Conservation (phyloP, 2,888 invertebrate species). For the Pachymerium ferrugineum region DNA sequence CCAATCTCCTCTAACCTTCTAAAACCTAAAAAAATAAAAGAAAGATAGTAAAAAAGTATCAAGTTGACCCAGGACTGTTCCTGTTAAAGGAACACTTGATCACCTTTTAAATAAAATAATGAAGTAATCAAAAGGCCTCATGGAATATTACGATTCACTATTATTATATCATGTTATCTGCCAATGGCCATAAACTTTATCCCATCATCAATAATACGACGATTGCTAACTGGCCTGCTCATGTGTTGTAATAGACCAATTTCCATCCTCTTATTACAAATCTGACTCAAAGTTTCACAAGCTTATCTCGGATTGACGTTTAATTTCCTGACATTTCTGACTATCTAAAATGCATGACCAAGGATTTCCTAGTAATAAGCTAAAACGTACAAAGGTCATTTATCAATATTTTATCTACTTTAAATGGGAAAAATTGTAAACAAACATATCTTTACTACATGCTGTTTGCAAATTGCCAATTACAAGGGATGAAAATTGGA, state of each 20-base stretch:
- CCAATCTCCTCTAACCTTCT: neutral
- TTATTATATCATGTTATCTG: constrained; percentile 9
- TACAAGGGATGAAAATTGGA: too few relatives aligned
- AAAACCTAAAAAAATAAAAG: neutral
- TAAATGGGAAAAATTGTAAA: neutral
- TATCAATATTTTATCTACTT: neutral
- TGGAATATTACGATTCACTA: too few relatives aligned
- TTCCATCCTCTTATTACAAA: neutral
- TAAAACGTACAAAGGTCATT: neutral
- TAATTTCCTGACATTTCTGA: constrained; percentile 4
- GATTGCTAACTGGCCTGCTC: neutral
- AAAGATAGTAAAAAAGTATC: too few relatives aligned
- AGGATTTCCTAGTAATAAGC: neutral
- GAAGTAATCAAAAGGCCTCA: too few relatives aligned
- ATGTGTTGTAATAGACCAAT: constrained; percentile 4
- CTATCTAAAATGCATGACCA: neutral
- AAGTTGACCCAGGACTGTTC: too few relatives aligned
- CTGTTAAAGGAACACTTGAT: too few relatives aligned
- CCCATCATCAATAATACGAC: constrained; percentile 9
- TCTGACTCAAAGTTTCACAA: neutral
- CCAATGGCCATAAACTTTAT: neutral
- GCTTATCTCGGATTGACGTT: constrained; percentile 16
- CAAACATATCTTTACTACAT: neutral
- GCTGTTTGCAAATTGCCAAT: too few relatives aligned
- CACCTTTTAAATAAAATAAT: too few relatives aligned